Evolutionary conservation across 2,888 invertebrate genomes (phyloP).

Genomic region (Physocephala rufipes): DNA sequence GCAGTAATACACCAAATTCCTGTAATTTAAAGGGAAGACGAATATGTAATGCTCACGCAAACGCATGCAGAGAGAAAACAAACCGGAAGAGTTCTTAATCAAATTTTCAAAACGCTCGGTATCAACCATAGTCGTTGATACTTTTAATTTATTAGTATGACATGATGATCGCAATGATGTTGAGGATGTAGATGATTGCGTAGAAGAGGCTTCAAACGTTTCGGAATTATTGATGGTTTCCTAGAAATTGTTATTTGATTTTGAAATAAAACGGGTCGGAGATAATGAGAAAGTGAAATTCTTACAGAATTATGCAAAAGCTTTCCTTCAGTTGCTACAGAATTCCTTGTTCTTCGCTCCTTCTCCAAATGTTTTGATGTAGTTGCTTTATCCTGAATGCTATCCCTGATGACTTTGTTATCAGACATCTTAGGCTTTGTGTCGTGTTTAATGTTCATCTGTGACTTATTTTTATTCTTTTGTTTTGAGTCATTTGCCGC

Average conservation of each 20-base stretch:
- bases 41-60: background rate
- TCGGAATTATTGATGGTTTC: background rate
- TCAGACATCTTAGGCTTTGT: no score
- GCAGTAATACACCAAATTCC: constrained; percentile 68
- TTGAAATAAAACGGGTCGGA: no score
- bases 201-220: background rate
- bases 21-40: background rate
- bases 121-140: constrained; percentile 48
- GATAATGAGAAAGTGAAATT: background rate
- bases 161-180: constrained; percentile 17
- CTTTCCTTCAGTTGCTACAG: constrained; percentile 5
- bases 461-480: background rate
- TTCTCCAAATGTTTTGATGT: background rate
- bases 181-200: constrained; percentile 2
- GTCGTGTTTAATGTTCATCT: no score
- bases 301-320: constrained; percentile 40
- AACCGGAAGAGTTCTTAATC: constrained; percentile 39
- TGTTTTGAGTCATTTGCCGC: background rate
- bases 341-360: background rate
- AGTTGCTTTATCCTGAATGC: background rate
- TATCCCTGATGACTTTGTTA: background rate
- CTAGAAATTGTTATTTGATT: background rate
- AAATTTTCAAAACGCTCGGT: constrained; percentile 39
- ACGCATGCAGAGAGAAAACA: background rate
- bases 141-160: constrained; percentile 37